Percentiles rank a stretch among this genome's conserved stretches.
Evolutionary conservation across 2,888 invertebrate genomes (phyloP).

Genomic region (Mesorhabditis spiculigera): DNA sequence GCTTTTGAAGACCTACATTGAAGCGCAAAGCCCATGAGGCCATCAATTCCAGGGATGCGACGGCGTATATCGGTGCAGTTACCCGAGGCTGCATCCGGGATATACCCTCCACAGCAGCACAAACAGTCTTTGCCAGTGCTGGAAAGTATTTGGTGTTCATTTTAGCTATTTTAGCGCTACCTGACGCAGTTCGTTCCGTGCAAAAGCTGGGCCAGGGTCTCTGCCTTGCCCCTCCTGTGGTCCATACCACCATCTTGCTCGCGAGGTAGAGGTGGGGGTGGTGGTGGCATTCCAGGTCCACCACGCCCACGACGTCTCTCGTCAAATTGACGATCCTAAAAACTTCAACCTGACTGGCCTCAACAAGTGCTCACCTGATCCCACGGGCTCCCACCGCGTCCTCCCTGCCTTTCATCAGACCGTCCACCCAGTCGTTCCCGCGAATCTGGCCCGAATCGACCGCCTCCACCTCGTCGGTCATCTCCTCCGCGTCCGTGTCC

Average conservation of each 20-base stretch:
- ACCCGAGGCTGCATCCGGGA: background rate
- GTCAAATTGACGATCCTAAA: no score
- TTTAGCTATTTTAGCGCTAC: background rate
- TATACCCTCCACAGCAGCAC: background rate
- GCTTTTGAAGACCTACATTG: no score
- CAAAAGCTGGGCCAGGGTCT: background rate
- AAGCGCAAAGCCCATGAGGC: background rate
- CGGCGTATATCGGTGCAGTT: background rate
- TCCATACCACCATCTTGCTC: no score
- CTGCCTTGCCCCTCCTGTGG: background rate
- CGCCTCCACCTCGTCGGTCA: background rate
- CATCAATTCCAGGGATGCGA: background rate
- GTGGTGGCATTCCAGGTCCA: no score
- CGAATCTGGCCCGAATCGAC: no score
- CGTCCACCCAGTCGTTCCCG: background rate
- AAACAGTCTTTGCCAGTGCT: background rate
- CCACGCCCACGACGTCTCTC: no score
- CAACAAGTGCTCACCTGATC: no score
- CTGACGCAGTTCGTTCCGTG: constrained; percentile 5
- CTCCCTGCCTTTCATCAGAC: background rate
- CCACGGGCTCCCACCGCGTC: background rate
- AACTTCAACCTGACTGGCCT: no score
- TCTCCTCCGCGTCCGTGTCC: background rate
- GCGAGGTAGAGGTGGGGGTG: no score
- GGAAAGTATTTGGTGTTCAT: background rate